Conservation (phyloP, 1,140 invertebrate species). For the Cepaea nemoralis region DNA sequence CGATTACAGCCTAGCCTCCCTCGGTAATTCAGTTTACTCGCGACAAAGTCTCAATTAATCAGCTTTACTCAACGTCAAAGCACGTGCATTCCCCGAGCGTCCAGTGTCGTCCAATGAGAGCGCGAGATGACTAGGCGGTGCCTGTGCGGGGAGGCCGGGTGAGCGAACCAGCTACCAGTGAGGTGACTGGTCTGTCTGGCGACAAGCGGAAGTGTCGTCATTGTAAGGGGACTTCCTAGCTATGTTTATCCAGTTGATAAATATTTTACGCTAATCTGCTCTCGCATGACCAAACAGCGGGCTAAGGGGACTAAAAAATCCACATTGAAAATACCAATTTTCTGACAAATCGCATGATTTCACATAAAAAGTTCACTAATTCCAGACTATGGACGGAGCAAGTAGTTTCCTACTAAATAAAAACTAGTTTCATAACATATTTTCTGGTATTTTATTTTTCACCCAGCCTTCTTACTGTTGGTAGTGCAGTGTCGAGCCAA, state of each 20-base stretch:
- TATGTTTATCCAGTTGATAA: slow-evolving; percentile 9
- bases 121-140: slow-evolving; percentile 21
- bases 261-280: slow-evolving; percentile 16
- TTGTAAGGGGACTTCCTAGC: neutral
- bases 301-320: neutral
- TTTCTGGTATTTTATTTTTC: too few relatives aligned
- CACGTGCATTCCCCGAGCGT: slow-evolving; percentile 9
- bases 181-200: neutral
- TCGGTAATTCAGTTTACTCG: slow-evolving; percentile 32
- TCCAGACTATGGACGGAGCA: too few relatives aligned
- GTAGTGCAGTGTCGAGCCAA: too few relatives aligned
- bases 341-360: too few relatives aligned
- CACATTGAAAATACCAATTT: neutral
- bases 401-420: too few relatives aligned
- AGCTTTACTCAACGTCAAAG: slow-evolving; percentile 30
- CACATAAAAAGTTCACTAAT: too few relatives aligned
- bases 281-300: neutral
- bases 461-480: too few relatives aligned
- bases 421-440: too few relatives aligned
- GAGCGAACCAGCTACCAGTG: neutral
- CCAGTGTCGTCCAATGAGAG: slow-evolving; percentile 7
- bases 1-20: slow-evolving; percentile 20
- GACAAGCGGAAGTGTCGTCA: slow-evolving; percentile 26
- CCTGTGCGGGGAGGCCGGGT: slow-evolving; percentile 14
- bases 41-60: slow-evolving; percentile 37